Evolutionary conservation across 2,888 invertebrate species (phyloP).

Genomic region (Rhagonycha lutea): DNA sequence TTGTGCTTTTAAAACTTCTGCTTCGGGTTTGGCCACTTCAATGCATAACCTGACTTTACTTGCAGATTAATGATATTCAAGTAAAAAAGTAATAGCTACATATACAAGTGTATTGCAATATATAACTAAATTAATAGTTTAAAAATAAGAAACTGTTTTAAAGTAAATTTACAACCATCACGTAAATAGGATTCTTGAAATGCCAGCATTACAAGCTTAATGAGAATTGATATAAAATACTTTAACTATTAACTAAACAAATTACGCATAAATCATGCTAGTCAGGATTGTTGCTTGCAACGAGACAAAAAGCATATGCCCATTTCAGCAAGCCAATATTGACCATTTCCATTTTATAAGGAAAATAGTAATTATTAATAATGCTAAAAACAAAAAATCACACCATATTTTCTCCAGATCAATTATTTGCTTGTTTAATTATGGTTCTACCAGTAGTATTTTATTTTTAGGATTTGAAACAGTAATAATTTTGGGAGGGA

Average conservation of each 20-base stretch:
- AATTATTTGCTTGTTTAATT: too few species aligned
- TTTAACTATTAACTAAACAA: neutral
- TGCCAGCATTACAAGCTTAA: neutral
- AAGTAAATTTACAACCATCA: neutral
- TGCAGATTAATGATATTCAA: neutral
- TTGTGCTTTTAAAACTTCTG: too few species aligned
- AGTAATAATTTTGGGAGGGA: too few species aligned
- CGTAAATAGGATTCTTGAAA: neutral
- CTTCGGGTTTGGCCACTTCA: too few species aligned
- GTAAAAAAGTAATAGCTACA: neutral
- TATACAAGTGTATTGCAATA: neutral
- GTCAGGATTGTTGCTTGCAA: neutral
- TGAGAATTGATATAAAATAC: neutral
- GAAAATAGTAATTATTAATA: neutral
- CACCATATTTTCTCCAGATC: too few species aligned
- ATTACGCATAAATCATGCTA: neutral
- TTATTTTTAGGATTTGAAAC: too few species aligned
- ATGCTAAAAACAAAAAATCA: neutral
- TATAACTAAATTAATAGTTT: neutral
- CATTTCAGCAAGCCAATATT: neutral
- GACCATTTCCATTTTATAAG: neutral
- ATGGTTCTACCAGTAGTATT: too few species aligned
- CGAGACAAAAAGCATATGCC: neutral
- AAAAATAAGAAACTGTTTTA: neutral
- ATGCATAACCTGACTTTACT: too few species aligned